These are phyloP conservation scores for Acheta domesticus DNA, from an alignment of 2,888 invertebrate species.

Conservation along the genomic window DNA sequence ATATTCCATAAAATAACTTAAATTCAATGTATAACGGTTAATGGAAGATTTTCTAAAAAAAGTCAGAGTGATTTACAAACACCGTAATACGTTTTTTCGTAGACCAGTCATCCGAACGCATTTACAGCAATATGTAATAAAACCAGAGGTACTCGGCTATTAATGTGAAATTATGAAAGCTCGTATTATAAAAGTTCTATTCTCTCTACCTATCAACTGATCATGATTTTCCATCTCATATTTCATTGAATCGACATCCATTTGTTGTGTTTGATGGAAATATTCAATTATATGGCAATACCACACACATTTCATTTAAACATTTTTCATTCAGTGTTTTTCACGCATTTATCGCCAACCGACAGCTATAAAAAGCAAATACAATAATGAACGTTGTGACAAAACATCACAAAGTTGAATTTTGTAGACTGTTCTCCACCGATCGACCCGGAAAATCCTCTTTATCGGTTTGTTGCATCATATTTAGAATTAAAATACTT, in stretches of 20 bases:
- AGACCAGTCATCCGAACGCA: too few relatives aligned
- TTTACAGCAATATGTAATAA: background rate
- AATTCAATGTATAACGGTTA: too few relatives aligned
- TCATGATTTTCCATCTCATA: slow-evolving; percentile 18
- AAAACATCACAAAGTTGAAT: background rate
- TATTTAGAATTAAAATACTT: too few relatives aligned
- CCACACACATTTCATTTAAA: slow-evolving; percentile 18
- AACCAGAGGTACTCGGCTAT: slow-evolving; percentile 18
- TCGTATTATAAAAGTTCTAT: background rate
- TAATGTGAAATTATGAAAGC: slow-evolving; percentile 7
- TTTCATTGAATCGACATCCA: slow-evolving; percentile 10
- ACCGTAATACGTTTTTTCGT: too few relatives aligned
- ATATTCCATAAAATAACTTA: too few relatives aligned
- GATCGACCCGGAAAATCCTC: background rate
- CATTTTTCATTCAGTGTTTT: slow-evolving; percentile 4
- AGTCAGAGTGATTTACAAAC: too few relatives aligned
- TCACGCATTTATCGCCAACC: slow-evolving; percentile 7
- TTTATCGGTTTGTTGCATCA: background rate
- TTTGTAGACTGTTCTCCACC: background rate
- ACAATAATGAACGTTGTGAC: slow-evolving; percentile 5
- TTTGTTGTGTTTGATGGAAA: slow-evolving; percentile 18
- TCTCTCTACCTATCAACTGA: background rate
- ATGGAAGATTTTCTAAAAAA: too few relatives aligned
- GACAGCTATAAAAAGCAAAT: slow-evolving; percentile 8
- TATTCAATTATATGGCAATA: slow-evolving; percentile 18